These are phyloP conservation scores for Pseudococcus viburni DNA, from an alignment of 2,888 invertebrate species.

Conservation along the genomic window DNA sequence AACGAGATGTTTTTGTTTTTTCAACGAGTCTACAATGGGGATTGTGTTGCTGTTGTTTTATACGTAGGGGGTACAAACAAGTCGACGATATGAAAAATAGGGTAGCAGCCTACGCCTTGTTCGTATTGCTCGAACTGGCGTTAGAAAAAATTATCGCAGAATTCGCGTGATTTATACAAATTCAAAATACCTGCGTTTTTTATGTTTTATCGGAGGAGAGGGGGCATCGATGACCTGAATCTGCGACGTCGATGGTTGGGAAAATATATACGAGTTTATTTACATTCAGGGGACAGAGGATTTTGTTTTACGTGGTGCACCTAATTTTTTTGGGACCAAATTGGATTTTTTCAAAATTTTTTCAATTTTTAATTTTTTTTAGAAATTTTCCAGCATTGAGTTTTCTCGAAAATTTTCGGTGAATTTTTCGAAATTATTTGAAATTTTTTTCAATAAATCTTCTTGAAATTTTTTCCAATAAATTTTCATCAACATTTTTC, in stretches of 20 bases:
- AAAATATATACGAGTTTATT: background rate
- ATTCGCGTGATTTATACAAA: slow-evolving; percentile 22
- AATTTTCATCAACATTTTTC: no score
- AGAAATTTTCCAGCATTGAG: no score
- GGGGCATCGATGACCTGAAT: slow-evolving; percentile 5
- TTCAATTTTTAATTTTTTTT: no score
- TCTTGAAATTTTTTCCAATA: no score
- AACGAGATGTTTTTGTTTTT: slow-evolving; percentile 36
- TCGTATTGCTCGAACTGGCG: background rate
- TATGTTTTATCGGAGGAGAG: background rate
- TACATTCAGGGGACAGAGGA: no score
- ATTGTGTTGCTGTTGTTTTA: background rate
- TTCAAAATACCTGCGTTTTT: background rate
- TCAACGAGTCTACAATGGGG: background rate
- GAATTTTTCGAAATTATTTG: no score
- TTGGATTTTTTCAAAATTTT: no score
- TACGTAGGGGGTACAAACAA: background rate
- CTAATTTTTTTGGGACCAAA: no score
- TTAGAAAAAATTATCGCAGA: background rate
- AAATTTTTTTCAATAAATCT: no score
- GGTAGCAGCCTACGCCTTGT: background rate
- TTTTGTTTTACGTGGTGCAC: no score
- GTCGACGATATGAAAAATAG: slow-evolving; percentile 12
- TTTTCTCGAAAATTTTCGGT: no score
- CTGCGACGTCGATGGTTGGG: background rate